Conservation (phyloP, 2,113 vertebrate species). For the Pipa parva region DNA sequence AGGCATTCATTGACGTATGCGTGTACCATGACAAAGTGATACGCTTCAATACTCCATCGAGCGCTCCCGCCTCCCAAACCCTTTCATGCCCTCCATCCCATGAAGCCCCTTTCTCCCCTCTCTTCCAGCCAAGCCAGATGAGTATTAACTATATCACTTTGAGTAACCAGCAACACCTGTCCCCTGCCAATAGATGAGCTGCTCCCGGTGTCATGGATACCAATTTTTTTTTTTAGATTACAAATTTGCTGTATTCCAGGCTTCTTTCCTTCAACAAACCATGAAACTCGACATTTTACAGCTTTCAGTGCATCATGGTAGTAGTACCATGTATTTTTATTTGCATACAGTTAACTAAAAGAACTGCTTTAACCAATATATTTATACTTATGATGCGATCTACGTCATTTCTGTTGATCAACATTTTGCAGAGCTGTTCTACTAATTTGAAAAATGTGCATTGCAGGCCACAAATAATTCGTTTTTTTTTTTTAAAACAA, state of each 20-base stretch:
- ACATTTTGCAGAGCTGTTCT: background rate
- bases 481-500: no score
- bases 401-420: no score
- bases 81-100: conserved; percentile 68
- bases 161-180: conserved; percentile 92
- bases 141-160: conserved; percentile 94
- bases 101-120: conserved; percentile 61
- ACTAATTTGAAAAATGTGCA: no score
- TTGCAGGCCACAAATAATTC: no score
- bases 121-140: conserved; percentile 80
- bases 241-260: background rate
- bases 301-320: no score
- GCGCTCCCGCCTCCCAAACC: conserved; percentile 51
- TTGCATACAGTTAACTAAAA: no score
- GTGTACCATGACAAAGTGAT: conserved; percentile 86
- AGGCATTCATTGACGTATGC: conserved; percentile 74
- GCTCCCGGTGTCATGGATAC: conserved; percentile 10
- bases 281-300: no score
- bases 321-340: no score
- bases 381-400: no score
- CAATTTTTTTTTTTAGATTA: background rate
- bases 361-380: no score
- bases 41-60: conserved; percentile 91
- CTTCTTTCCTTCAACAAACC: background rate
- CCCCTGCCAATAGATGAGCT: conserved; percentile 55